Conservation (phyloP, 2,113 vertebrate species). For the Mobula hypostoma region DNA sequence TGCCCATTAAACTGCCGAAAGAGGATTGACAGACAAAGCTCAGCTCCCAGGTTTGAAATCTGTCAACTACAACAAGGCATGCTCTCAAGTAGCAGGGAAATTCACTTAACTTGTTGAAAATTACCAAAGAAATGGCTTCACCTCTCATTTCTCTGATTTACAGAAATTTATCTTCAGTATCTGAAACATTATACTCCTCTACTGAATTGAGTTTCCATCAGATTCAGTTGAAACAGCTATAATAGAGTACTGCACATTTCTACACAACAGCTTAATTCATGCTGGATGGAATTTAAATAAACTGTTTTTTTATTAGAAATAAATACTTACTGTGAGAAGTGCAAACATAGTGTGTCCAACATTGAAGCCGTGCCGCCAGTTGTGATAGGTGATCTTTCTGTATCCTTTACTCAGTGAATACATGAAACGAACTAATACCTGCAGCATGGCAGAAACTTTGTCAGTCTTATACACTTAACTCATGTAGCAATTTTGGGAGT, state of each 20-base stretch:
- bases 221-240: too few species aligned
- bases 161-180: too few species aligned
- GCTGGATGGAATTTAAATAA: not conserved
- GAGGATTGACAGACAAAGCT: too few species aligned
- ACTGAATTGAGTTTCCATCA: too few species aligned
- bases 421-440: constrained; percentile 62
- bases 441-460: constrained; percentile 12
- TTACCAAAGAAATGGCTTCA: not conserved
- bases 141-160: not conserved
- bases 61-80: too few species aligned
- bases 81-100: too few species aligned
- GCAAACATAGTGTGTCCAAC: constrained; percentile 74
- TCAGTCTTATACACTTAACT: not conserved
- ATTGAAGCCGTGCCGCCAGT: constrained; percentile 73
- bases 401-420: constrained; percentile 69
- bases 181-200: too few species aligned
- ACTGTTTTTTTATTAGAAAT: constrained; percentile 14
- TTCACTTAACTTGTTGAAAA: too few species aligned
- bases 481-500: not conserved
- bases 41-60: too few species aligned
- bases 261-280: not conserved
- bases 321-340: constrained; percentile 57
- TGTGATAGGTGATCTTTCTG: constrained; percentile 68
- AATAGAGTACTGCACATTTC: not conserved
- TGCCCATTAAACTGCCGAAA: too few species aligned